Conservation (phyloP, 1,140 invertebrate genomes). For the Caenorhabditis inopinata region DNA sequence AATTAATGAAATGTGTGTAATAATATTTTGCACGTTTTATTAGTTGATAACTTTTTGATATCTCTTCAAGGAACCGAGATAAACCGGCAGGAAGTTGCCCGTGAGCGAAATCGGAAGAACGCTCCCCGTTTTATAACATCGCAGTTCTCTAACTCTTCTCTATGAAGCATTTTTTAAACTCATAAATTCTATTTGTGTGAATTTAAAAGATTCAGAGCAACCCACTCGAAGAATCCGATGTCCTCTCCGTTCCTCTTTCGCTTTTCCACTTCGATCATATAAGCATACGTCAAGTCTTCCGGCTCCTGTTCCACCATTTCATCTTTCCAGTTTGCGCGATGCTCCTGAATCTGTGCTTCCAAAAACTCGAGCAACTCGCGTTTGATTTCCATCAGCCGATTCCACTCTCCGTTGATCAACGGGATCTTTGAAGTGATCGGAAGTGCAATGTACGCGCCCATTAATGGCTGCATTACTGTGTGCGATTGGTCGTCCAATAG, state of each 20-base stretch:
- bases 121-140: no score
- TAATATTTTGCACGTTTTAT: no score
- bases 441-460: conserved; percentile 59
- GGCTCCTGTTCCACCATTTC: conserved; percentile 35
- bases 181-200: no score
- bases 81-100: no score
- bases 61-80: no score
- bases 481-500: conserved; percentile 59
- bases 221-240: conserved; percentile 56
- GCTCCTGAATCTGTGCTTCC: conserved; percentile 40
- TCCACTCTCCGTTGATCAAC: conserved; percentile 57
- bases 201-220: background rate
- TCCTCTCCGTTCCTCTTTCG: conserved; percentile 46
- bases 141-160: no score
- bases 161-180: no score
- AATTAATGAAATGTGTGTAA: no score
- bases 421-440: conserved; percentile 58
- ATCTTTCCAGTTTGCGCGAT: conserved; percentile 34
- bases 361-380: conserved; percentile 39
- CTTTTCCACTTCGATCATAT: conserved; percentile 61
- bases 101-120: no score
- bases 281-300: conserved; percentile 63
- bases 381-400: conserved; percentile 51
- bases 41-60: no score
- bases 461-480: conserved; percentile 60